Evolutionary conservation across 2,888 invertebrate genomes (phyloP).

Genomic region (Zygogramma bicolorata): DNA sequence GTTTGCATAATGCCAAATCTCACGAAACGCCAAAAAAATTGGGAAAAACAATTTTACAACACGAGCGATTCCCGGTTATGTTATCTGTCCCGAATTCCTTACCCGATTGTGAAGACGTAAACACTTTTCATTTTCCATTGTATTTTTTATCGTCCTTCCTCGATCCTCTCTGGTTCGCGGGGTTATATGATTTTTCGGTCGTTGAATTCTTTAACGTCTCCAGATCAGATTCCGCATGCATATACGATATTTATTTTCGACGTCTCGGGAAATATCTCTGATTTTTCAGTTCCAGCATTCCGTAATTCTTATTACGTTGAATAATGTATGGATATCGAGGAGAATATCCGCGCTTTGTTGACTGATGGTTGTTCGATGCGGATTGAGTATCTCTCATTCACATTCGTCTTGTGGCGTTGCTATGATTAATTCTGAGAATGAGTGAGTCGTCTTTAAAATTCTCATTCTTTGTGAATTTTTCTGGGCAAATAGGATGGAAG

Average conservation of each 20-base stretch:
- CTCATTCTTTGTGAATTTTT: too few species aligned
- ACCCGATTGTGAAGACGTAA: constrained; percentile 46
- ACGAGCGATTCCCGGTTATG: background rate
- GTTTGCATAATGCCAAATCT: constrained; percentile 36
- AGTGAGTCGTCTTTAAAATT: too few species aligned
- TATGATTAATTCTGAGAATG: too few species aligned
- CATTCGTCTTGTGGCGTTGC: too few species aligned
- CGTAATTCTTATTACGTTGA: background rate
- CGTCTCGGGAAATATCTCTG: background rate
- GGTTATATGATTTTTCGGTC: constrained; percentile 39
- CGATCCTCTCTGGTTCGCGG: constrained; percentile 36
- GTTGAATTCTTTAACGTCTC: constrained; percentile 41
- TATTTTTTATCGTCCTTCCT: constrained; percentile 45
- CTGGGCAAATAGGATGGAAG: too few species aligned
- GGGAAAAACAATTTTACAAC: constrained; percentile 27
- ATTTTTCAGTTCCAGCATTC: background rate
- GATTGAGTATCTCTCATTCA: too few species aligned
- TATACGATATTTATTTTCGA: background rate
- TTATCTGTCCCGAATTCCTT: background rate
- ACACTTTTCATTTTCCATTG: constrained; percentile 51
- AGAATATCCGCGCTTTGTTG: background rate
- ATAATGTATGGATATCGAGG: background rate
- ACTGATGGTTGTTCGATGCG: background rate
- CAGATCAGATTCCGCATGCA: constrained; percentile 39
- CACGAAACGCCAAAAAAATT: constrained; percentile 27